Percentiles rank a stretch among this genome's conserved stretches.
Evolutionary conservation across 1,140 invertebrate genomes (phyloP).

Genomic region (Drosophila sulfurigaster): DNA sequence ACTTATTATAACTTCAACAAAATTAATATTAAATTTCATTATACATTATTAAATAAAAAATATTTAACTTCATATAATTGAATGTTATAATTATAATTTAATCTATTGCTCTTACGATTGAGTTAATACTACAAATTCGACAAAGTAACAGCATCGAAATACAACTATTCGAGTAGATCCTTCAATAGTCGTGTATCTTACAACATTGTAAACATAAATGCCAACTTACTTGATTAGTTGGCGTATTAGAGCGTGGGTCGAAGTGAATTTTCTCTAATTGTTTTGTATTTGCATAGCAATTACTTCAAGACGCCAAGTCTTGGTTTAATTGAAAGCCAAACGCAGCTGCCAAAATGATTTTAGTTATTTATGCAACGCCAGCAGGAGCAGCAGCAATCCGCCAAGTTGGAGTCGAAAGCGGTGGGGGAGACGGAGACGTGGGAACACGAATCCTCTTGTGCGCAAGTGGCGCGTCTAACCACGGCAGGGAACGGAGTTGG

Average conservation of each 20-base stretch:
- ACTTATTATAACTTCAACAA: too few species aligned
- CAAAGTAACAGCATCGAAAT: too few species aligned
- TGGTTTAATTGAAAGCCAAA: slow-evolving; percentile 52
- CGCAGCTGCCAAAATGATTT: slow-evolving; percentile 51
- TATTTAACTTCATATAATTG: too few species aligned
- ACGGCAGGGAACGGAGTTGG: slow-evolving; percentile 20
- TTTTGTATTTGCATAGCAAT: slow-evolving; percentile 45
- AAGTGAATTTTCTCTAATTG: slow-evolving; percentile 32
- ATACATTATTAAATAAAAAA: too few species aligned
- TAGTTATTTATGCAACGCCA: slow-evolving; percentile 48
- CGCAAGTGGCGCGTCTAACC: slow-evolving; percentile 57
- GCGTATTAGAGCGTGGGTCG: background rate
- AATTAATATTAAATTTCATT: too few species aligned
- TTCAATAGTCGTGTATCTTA: too few species aligned
- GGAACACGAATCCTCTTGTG: slow-evolving; percentile 30
- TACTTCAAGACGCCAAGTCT: slow-evolving; percentile 31
- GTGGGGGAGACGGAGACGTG: background rate
- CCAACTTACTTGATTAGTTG: background rate
- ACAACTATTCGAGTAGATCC: too few species aligned
- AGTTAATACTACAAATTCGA: too few species aligned
- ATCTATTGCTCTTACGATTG: too few species aligned
- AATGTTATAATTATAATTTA: too few species aligned
- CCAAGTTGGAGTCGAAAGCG: background rate
- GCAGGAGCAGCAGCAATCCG: slow-evolving; percentile 5
- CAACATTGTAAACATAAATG: background rate